These are phyloP conservation scores for Crotalus horridus DNA, from an alignment of 2,113 vertebrate species.

Conservation along the genomic window DNA sequence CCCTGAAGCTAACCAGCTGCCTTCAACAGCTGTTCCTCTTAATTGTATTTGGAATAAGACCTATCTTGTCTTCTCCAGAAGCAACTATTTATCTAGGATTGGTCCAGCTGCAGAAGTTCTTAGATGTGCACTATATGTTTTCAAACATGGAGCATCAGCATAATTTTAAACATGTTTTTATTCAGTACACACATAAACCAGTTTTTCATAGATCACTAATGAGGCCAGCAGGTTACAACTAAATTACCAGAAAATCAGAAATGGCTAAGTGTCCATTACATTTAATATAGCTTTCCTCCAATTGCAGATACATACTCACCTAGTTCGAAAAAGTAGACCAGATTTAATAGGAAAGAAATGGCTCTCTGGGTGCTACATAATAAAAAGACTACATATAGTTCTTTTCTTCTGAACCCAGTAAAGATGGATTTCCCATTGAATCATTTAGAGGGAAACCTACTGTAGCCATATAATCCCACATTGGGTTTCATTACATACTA, in stretches of 20 bases:
- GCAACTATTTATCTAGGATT: neutral
- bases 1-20: neutral
- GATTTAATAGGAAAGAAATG: neutral
- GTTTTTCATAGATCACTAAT: rapidly evolving
- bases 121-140: neutral
- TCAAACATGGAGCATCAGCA: neutral
- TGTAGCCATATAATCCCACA: neutral
- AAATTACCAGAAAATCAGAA: neutral
- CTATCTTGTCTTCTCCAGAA: neutral
- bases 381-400: no score
- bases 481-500: neutral
- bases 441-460: neutral
- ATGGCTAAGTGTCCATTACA: neutral
- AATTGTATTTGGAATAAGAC: neutral
- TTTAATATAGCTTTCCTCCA: neutral
- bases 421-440: neutral
- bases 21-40: neutral
- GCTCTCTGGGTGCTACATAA: neutral
- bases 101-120: neutral
- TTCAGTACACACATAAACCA: neutral
- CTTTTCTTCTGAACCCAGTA: neutral
- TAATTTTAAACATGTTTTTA: neutral
- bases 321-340: neutral
- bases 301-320: neutral
- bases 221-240: neutral